phyloP scores from a whole-genome alignment of 1,140 invertebrate genomes.

The Platorchestia sp. region DNA sequence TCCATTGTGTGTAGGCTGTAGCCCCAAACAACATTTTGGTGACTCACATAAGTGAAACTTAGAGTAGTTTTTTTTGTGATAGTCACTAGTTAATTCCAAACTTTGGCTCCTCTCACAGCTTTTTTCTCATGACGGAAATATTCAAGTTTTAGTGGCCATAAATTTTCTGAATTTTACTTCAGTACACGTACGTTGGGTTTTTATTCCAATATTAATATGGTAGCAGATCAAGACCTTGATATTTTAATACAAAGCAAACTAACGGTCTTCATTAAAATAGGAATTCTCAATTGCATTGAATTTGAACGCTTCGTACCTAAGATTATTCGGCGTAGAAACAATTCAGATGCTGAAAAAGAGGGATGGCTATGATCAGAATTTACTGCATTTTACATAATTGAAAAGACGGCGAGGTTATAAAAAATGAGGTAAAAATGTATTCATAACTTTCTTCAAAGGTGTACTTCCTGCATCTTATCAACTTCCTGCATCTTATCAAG shows the following conservation, averaged over 20 bases:
- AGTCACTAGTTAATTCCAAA: no score
- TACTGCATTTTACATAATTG: background rate
- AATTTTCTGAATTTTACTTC: background rate
- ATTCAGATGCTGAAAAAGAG: background rate
- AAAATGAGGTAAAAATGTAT: no score
- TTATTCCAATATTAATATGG: background rate
- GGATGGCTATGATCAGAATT: no score
- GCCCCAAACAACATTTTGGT: no score
- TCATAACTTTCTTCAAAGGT: background rate
- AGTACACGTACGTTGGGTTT: background rate
- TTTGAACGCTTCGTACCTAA: background rate
- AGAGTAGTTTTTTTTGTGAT: no score
- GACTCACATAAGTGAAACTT: no score
- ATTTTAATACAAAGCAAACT: background rate
- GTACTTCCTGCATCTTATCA: background rate
- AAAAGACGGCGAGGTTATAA: background rate
- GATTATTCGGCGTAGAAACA: background rate
- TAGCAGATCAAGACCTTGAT: no score
- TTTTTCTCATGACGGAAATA: no score
- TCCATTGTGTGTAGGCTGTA: no score
- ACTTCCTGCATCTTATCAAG: background rate
- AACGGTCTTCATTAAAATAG: background rate
- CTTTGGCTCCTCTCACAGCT: no score
- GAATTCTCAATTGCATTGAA: background rate
- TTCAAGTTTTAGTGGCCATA: background rate